Conservation (phyloP, 2,888 invertebrate genomes). For the Platerodrilus igneus region DNA sequence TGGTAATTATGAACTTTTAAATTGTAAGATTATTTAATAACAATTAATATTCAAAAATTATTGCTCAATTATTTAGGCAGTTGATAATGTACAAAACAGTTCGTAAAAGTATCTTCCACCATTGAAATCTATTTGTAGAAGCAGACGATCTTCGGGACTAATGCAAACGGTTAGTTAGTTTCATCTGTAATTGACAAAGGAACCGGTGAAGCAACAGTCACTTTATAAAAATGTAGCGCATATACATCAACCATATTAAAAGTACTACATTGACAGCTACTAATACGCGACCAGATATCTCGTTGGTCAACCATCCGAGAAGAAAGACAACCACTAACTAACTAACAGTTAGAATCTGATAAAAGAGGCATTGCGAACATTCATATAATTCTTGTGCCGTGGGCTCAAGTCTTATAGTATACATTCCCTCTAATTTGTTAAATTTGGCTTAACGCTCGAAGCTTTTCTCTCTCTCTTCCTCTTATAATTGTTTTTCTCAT, state of each 20-base stretch:
- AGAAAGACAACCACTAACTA: constrained; percentile 43
- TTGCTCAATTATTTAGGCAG: too few species aligned
- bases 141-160: too few species aligned
- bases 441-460: constrained; percentile 15
- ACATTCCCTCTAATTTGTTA: constrained; percentile 28
- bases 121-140: too few species aligned
- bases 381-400: constrained; percentile 33
- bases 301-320: constrained; percentile 39
- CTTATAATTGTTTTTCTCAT: constrained; percentile 14
- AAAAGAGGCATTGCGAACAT: constrained; percentile 40
- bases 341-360: constrained; percentile 43
- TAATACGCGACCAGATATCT: constrained; percentile 39
- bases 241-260: constrained; percentile 18
- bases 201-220: too few species aligned
- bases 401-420: constrained; percentile 32
- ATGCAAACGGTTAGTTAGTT: too few species aligned
- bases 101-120: too few species aligned
- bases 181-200: too few species aligned
- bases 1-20: too few species aligned
- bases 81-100: too few species aligned
- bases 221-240: constrained; percentile 5
- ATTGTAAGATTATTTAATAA: too few species aligned
- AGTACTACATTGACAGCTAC: constrained; percentile 40
- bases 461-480: constrained; percentile 18
- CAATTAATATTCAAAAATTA: too few species aligned